phyloP scores from a whole-genome alignment of 2,888 invertebrate species.

The Drosophila vallismaia region DNA sequence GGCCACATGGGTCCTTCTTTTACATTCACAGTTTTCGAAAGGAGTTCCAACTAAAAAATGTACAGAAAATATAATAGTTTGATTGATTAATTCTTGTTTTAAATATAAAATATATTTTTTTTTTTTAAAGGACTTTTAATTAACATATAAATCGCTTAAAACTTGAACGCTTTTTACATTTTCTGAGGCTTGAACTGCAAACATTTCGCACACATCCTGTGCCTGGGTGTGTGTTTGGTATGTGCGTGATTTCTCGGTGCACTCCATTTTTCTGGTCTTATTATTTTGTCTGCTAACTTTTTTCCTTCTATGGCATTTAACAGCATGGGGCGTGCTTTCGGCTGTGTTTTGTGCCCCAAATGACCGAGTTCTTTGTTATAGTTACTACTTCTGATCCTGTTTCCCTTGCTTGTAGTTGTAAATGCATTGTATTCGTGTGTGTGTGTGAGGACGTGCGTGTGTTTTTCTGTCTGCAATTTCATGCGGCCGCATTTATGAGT shows the following conservation, averaged over 20 bases:
- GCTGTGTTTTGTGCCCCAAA: conserved; percentile 59
- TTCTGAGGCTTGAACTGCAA: conserved; percentile 43
- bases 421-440: conserved; percentile 30
- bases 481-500: conserved; percentile 44
- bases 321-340: conserved; percentile 53
- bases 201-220: conserved; percentile 29
- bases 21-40: too few species aligned
- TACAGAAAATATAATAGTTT: too few species aligned
- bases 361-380: conserved; percentile 68
- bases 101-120: too few species aligned
- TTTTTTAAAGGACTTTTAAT: not conserved
- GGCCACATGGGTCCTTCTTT: too few species aligned
- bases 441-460: conserved; percentile 4
- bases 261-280: conserved; percentile 20
- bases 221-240: conserved; percentile 18
- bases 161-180: conserved; percentile 1
- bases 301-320: conserved; percentile 53
- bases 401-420: conserved; percentile 26
- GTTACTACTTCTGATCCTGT: conserved; percentile 29
- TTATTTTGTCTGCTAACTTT: conserved; percentile 19
- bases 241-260: conserved; percentile 38
- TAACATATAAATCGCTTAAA: not conserved
- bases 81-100: not conserved
- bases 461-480: conserved; percentile 37
- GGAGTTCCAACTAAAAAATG: too few species aligned